These are phyloP conservation scores for Cisticola juncidis DNA, from an alignment of 2,113 vertebrate genomes.

Conservation along the genomic window DNA sequence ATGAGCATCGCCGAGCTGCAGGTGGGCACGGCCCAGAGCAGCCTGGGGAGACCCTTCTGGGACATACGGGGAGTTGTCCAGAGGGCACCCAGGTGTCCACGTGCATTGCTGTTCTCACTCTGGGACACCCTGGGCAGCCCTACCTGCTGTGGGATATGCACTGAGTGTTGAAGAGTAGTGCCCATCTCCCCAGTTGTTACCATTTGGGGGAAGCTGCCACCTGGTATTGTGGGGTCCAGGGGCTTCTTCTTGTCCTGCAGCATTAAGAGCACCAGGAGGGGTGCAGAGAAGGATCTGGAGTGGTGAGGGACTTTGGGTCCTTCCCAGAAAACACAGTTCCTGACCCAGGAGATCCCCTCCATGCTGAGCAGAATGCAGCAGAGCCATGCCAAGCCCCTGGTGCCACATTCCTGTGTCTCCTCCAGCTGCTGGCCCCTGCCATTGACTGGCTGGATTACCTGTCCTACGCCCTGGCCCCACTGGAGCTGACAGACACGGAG, in stretches of 20 bases:
- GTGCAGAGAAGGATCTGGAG: background rate
- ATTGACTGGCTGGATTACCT: constrained; percentile 95
- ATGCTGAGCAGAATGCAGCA: background rate
- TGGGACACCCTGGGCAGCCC: background rate
- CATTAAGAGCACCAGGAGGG: background rate
- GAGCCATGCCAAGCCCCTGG: background rate
- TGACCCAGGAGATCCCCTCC: background rate
- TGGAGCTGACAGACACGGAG: constrained; percentile 87
- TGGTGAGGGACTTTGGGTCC: background rate
- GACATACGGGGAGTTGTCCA: rapidly evolving
- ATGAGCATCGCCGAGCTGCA: constrained; percentile 89
- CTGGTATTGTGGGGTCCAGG: rapidly evolving
- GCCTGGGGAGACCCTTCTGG: background rate
- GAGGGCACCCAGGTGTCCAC: no score
- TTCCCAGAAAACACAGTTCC: background rate
- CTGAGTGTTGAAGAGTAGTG: background rate
- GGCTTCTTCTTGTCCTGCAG: background rate
- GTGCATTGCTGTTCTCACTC: background rate
- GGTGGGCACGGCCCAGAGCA: constrained; percentile 57
- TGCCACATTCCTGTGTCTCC: background rate
- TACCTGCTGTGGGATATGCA: rapidly evolving
- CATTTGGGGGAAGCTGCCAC: background rate
- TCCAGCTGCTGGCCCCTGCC: constrained; percentile 82
- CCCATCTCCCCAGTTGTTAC: background rate
- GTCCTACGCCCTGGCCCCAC: constrained; percentile 83